phyloP scores from a whole-genome alignment of 35 echinoderm and acorn worm species.

The Anneissia japonica region DNA sequence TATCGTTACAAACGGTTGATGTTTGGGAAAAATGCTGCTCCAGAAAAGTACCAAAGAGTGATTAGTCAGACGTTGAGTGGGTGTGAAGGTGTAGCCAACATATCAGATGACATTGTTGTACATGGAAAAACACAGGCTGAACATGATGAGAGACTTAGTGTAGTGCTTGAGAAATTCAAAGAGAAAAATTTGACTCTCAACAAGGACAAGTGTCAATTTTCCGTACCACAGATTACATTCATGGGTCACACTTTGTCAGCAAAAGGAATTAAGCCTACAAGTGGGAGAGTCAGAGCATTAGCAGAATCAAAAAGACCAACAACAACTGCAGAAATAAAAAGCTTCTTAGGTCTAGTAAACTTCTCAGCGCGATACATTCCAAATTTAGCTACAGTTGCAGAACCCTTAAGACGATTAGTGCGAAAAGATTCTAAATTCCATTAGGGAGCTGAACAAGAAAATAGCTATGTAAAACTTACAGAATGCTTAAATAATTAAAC shows the following conservation, averaged over 20 bases:
- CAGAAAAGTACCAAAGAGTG: constrained; percentile 62
- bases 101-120: constrained; percentile 79
- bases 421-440: constrained; percentile 32
- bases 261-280: constrained; percentile 51
- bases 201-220: constrained; percentile 45
- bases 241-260: constrained; percentile 52
- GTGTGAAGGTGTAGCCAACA: constrained; percentile 60
- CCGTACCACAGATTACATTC: constrained; percentile 37
- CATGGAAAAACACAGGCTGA: constrained; percentile 20
- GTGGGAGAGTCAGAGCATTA: constrained; percentile 25
- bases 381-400: constrained; percentile 53
- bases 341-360: constrained; percentile 62
- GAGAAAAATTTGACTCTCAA: constrained; percentile 57
- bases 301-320: constrained; percentile 23
- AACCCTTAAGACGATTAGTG: constrained; percentile 44
- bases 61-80: constrained; percentile 42
- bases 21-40: constrained; percentile 51
- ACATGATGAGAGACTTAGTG: constrained; percentile 48
- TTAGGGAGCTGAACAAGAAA: constrained; percentile 34
- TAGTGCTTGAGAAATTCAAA: constrained; percentile 18
- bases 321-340: constrained; percentile 43
- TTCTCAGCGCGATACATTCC: constrained; percentile 58
- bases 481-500: constrained; percentile 33
- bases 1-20: constrained; percentile 65
- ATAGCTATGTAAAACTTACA: constrained; percentile 26